These are phyloP conservation scores for Ardeotis arabs DNA, from an alignment of 2,113 vertebrate species.

Conservation along the genomic window DNA sequence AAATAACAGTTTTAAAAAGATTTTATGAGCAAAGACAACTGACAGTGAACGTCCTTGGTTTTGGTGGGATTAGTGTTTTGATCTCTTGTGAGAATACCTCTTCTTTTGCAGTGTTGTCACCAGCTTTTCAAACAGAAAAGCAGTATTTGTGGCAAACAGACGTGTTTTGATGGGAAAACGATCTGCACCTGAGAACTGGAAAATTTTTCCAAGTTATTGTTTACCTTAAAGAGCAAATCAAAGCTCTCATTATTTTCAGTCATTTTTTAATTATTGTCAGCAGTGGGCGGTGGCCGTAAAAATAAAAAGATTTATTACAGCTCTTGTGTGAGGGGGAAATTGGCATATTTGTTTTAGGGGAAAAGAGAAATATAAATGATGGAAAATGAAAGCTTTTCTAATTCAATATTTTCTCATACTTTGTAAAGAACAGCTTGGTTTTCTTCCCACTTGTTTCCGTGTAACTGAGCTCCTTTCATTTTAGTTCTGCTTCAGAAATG, in stretches of 20 bases:
- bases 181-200: neutral
- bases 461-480: neutral
- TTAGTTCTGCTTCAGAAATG: neutral
- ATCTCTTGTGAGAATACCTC: neutral
- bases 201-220: neutral
- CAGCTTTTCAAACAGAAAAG: neutral
- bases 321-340: neutral
- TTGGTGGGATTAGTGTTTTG: neutral
- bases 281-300: neutral
- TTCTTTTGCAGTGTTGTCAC: neutral
- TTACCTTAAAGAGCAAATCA: neutral
- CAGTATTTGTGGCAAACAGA: neutral
- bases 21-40: neutral
- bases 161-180: neutral
- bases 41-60: neutral
- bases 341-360: neutral
- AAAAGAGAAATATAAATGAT: neutral
- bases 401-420: neutral
- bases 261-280: neutral
- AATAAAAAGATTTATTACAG: neutral
- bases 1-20: neutral
- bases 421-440: neutral
- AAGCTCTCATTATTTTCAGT: neutral
- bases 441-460: neutral
- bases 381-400: neutral